Percentiles rank a stretch among this genome's conserved stretches.
phyloP scores from a whole-genome alignment of 2,113 vertebrate species.

The Anhinga anhinga region DNA sequence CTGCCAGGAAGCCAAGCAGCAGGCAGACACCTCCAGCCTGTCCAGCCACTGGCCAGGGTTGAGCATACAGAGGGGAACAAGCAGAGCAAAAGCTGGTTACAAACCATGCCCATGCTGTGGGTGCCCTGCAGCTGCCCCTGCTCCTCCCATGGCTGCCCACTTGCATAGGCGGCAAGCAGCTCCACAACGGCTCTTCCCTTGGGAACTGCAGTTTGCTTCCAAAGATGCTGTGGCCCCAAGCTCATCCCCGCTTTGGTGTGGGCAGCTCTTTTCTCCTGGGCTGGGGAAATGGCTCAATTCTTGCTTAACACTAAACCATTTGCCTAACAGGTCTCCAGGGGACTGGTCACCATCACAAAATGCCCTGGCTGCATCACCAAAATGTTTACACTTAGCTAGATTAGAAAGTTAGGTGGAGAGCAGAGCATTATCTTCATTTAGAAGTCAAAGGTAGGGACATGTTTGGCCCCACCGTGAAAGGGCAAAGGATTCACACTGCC shows the following conservation, averaged over 20 bases:
- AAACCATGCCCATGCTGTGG: fast-evolving
- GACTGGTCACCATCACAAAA: neutral
- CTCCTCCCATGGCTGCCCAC: neutral
- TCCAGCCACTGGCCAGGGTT: too few species aligned
- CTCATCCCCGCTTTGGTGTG: neutral
- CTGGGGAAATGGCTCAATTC: neutral
- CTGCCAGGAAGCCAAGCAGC: too few species aligned
- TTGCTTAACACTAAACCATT: neutral
- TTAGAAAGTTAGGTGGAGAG: neutral
- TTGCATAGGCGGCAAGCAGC: fast-evolving
- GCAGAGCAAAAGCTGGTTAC: neutral
- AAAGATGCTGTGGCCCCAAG: neutral
- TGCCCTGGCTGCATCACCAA: neutral
- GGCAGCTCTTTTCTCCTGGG: neutral
- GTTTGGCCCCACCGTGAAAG: neutral
- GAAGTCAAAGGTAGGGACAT: neutral
- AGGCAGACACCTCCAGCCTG: too few species aligned
- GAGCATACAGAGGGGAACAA: neutral
- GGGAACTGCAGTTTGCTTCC: neutral
- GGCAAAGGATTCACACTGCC: fast-evolving
- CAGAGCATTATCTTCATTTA: neutral
- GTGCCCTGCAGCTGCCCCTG: fast-evolving
- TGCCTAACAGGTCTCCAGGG: neutral
- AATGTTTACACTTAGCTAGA: neutral
- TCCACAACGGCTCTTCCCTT: neutral